Conservation (phyloP, 2,113 vertebrate species). For the Chionis minor region DNA sequence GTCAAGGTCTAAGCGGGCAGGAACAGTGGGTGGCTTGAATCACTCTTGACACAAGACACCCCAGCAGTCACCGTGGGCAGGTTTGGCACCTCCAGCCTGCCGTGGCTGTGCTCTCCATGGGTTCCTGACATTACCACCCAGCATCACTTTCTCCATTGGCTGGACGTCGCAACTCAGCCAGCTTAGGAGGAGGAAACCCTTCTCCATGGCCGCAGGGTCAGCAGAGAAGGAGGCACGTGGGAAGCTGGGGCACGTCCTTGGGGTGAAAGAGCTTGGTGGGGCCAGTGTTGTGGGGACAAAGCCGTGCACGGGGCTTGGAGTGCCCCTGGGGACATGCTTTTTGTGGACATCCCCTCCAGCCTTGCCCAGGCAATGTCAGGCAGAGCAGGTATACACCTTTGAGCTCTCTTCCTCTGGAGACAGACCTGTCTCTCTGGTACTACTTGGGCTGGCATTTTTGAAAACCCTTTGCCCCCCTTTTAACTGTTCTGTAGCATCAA, state of each 20-base stretch:
- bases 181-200: neutral
- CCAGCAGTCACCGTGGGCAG: neutral
- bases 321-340: neutral
- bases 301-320: neutral
- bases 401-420: neutral
- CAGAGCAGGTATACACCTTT: neutral
- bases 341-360: neutral
- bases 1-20: neutral
- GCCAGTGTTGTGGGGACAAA: neutral
- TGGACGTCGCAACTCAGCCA: fast-evolving
- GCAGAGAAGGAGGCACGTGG: fast-evolving
- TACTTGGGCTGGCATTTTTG: neutral
- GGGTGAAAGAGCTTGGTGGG: neutral
- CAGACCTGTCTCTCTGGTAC: neutral
- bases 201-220: neutral
- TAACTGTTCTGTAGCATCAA: neutral
- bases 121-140: neutral
- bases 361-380: neutral
- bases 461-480: neutral
- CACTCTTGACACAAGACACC: neutral
- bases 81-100: neutral
- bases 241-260: neutral
- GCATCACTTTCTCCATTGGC: neutral
- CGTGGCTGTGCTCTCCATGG: neutral
- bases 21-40: constrained; percentile 23